A percentile compares a stretch with the other conserved stretches of the same genome.
Evolutionary conservation across 2,888 invertebrate genomes (phyloP).

Genomic region (Aporophyla lueneburgensis): DNA sequence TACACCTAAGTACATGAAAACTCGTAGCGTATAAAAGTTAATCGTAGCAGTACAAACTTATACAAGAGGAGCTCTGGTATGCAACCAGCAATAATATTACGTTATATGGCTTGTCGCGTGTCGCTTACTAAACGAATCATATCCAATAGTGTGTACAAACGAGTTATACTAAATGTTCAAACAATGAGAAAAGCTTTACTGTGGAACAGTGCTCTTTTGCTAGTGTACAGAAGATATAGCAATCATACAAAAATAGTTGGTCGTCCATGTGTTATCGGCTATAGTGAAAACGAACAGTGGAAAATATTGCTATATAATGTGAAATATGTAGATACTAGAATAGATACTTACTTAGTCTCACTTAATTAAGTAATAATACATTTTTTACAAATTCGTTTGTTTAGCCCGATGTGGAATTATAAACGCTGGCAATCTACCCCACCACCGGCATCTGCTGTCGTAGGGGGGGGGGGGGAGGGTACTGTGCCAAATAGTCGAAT

Average conservation of each 20-base stretch:
- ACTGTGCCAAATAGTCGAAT: too few species aligned
- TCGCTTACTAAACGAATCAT: slow-evolving; percentile 1
- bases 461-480: too few species aligned
- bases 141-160: slow-evolving; percentile 19
- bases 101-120: not conserved
- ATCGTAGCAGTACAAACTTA: slow-evolving; percentile 47
- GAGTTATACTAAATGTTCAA: slow-evolving; percentile 26
- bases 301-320: slow-evolving; percentile 58
- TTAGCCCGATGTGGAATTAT: slow-evolving; percentile 37
- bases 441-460: not conserved
- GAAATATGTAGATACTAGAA: slow-evolving; percentile 28
- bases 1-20: slow-evolving; percentile 46
- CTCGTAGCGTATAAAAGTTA: slow-evolving; percentile 58
- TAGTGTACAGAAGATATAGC: slow-evolving; percentile 50
- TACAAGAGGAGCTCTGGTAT: slow-evolving; percentile 47
- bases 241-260: slow-evolving; percentile 65
- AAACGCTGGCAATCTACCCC: slow-evolving; percentile 25
- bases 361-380: slow-evolving; percentile 38
- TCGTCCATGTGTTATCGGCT: slow-evolving; percentile 43
- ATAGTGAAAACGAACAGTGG: slow-evolving; percentile 40
- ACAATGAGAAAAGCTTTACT: slow-evolving; percentile 44
- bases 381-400: slow-evolving; percentile 62
- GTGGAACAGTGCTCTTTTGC: slow-evolving; percentile 54
- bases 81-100: slow-evolving; percentile 31
- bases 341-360: slow-evolving; percentile 36